Percentiles rank a stretch among this genome's conserved stretches.
Conservation (phyloP, 2,888 invertebrate species). For the Lasioglossum marginatum region DNA sequence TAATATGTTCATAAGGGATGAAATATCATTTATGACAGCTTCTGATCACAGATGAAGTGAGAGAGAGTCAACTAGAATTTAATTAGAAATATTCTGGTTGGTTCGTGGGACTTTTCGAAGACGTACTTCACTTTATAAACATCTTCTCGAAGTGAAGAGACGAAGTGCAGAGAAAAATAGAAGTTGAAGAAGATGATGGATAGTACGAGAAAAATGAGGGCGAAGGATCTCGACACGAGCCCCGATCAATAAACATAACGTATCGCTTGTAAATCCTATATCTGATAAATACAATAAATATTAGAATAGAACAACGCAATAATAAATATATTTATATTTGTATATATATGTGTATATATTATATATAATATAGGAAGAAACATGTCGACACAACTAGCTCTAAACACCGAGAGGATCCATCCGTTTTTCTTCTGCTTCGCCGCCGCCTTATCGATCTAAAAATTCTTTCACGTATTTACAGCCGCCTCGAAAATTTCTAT, state of each 20-base stretch:
- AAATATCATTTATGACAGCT: neutral
- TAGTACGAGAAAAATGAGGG: neutral
- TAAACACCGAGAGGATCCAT: constrained; percentile 79
- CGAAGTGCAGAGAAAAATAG: too few relatives aligned
- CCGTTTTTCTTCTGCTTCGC: constrained; percentile 21
- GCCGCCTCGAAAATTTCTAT: constrained; percentile 71
- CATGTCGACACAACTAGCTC: constrained; percentile 82
- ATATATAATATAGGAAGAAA: constrained; percentile 82
- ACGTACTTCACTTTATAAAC: neutral
- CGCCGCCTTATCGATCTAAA: constrained; percentile 16
- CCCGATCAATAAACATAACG: constrained; percentile 73
- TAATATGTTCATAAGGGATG: neutral
- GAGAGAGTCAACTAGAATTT: neutral
- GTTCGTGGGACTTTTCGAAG: neutral
- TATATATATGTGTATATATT: constrained; percentile 76
- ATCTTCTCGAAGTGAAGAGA: neutral
- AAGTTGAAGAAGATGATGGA: neutral
- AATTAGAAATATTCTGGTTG: neutral
- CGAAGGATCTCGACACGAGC: constrained; percentile 71
- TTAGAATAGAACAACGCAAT: constrained; percentile 84
- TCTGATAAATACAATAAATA: constrained; percentile 83
- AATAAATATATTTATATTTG: constrained; percentile 82
- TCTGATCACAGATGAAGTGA: neutral
- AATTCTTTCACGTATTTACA: constrained; percentile 76
- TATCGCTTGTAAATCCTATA: constrained; percentile 77